These are phyloP conservation scores for Labeo rohita DNA, from an alignment of 2,113 vertebrate species.

Conservation along the genomic window DNA sequence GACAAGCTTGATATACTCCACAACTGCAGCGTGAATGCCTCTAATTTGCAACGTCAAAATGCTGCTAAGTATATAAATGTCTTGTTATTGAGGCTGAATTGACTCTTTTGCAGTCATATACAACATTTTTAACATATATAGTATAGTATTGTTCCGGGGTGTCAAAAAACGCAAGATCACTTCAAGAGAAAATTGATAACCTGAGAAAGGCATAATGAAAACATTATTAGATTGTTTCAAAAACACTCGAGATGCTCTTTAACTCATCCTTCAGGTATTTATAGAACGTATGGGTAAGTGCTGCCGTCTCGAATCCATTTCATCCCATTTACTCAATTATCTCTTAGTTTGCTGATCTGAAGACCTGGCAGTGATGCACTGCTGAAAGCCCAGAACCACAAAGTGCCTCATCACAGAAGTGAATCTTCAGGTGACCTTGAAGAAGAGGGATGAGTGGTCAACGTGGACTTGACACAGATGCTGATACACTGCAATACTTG, in stretches of 20 bases:
- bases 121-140: not conserved
- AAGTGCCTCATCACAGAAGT: conserved; percentile 34
- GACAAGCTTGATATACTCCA: conserved; percentile 35
- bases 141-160: not conserved
- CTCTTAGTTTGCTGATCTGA: conserved; percentile 40
- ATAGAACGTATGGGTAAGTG: conserved; percentile 30
- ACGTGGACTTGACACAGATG: conserved; percentile 18
- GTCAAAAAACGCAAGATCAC: not conserved
- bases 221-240: conserved; percentile 31
- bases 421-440: conserved; percentile 35
- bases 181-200: not conserved
- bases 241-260: conserved; percentile 29
- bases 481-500: conserved; percentile 25
- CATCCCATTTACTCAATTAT: conserved; percentile 57
- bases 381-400: conserved; percentile 49
- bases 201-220: conserved; percentile 13
- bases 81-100: conserved; percentile 27
- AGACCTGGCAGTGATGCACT: conserved; percentile 37
- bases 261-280: conserved; percentile 41
- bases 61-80: conserved; percentile 21
- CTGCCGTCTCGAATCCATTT: conserved; percentile 41
- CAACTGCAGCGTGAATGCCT: conserved; percentile 31
- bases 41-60: conserved; percentile 31
- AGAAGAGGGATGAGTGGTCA: conserved; percentile 1
- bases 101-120: not conserved